Base-by-base conservation (phyloP, 2,113 vertebrate species). In the Tursiops truncatus region DNA sequence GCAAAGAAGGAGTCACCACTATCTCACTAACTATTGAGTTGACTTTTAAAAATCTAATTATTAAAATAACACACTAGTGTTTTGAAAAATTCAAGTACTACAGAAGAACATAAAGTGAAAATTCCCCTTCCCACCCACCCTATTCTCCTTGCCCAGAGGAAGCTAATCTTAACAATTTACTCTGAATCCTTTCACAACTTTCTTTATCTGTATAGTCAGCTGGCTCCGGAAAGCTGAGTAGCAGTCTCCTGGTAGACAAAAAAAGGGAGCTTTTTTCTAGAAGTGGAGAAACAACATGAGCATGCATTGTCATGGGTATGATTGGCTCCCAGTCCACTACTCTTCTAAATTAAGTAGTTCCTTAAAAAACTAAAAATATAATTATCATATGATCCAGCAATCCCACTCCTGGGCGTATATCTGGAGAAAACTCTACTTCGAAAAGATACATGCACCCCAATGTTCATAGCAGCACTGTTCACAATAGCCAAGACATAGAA, bases 1-100 rank as follows among this genome's bases (percentile, higher is more conserved):
- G 31, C n/a, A 62, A 93, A 85, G 56, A 95, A 80, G n/a, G 50
- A 47, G 13, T 8, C 26, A 38, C 6, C 6, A 28, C 5, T 8
- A 47, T 70, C 91, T 84, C 50, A 76, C 76, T 67, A 89, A 86
- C 44, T 91, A 76, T 84, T 68, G 20, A 88, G 47, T 77, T 60
- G 31, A n/a, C 26, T 62, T 92, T 15, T 26, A 11, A 53, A 53
- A 84, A 70, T 50, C 6, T 36, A 56, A 44, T 41, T 80, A 63
- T 68, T 88, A 70, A 89, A 95, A n/a, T 53, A 47, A 62, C 68
- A 8, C 36, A n/a, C 10, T 44, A 33, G 31, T 28, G 77, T n/a
- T 85, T 41, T 89, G 53, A 92, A 94, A 81, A 44, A 20, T 65
- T 81, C 41, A 89, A 92, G 74, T 44, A 28, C 68, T 33, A 18